A percentile compares a stretch with the other conserved stretches of the same genome.
Conservation (phyloP, 2,113 vertebrate genomes). For the Talpa occidentalis region DNA sequence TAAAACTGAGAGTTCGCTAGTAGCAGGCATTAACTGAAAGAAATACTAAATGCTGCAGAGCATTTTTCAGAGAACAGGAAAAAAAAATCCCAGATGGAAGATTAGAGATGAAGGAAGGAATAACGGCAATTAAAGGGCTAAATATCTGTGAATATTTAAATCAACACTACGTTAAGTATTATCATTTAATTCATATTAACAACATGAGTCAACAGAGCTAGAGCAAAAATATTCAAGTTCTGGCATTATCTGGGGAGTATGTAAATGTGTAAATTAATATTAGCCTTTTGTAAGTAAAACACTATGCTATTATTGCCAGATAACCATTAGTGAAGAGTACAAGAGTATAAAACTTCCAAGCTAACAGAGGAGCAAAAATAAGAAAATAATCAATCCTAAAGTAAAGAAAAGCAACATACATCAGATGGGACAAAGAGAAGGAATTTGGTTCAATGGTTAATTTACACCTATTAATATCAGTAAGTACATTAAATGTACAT, state of each 20-base stretch:
- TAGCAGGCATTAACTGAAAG: background rate
- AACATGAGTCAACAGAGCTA: background rate
- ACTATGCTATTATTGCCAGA: background rate
- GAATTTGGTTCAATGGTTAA: background rate
- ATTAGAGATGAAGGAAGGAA: background rate
- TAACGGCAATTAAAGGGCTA: background rate
- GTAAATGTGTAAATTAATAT: constrained; percentile 24
- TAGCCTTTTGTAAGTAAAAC: constrained; percentile 2
- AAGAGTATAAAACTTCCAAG: background rate
- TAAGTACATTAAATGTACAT: constrained; percentile 41
- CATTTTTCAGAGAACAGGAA: background rate
- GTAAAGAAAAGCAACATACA: background rate
- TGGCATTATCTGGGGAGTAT: background rate
- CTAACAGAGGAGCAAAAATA: background rate
- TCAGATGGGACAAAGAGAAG: background rate
- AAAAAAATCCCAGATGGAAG: constrained; percentile 4
- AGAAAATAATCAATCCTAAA: background rate
- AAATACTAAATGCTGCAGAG: constrained; percentile 9
- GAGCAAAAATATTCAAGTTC: background rate
- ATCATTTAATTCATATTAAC: background rate
- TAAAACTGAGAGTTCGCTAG: background rate
- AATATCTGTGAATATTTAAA: background rate
- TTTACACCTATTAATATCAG: constrained; percentile 13
- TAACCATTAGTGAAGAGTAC: constrained; percentile 1
- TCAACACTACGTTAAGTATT: background rate